A percentile compares a stretch with the other conserved stretches of the same genome.
phyloP scores from a whole-genome alignment of 1,140 invertebrate genomes.

The Camponotus pennsylvanicus region DNA sequence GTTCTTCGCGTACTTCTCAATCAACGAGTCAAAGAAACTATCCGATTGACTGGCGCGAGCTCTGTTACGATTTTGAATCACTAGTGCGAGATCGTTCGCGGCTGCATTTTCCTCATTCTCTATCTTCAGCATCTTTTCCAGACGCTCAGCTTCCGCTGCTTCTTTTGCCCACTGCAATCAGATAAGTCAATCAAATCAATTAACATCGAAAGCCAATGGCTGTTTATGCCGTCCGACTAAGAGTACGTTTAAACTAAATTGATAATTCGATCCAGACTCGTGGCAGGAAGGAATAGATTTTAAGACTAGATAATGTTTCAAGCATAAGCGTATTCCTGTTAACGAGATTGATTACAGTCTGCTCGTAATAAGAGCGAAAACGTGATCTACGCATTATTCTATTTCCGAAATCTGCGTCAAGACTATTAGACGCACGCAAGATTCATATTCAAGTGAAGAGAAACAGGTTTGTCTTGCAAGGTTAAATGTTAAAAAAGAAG shows the following conservation, averaged over 20 bases:
- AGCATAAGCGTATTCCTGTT: constrained; percentile 48
- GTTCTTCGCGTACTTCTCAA: constrained; percentile 83
- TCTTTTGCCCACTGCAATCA: constrained; percentile 84
- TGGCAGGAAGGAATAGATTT: constrained; percentile 17
- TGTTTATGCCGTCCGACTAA: constrained; percentile 4
- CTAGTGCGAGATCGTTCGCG: constrained; percentile 78
- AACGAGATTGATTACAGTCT: constrained; percentile 65
- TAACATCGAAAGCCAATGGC: constrained; percentile 7
- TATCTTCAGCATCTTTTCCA: constrained; percentile 79
- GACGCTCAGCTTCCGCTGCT: constrained; percentile 81
- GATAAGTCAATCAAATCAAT: constrained; percentile 1
- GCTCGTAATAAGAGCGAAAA: constrained; percentile 53
- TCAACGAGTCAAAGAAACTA: constrained; percentile 83
- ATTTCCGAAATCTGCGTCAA: constrained; percentile 68
- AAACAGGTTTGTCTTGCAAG: neutral
- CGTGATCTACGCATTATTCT: constrained; percentile 55
- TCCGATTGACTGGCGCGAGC: constrained; percentile 78
- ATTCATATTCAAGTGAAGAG: neutral
- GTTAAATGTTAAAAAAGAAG: constrained; percentile 50
- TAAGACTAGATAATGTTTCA: constrained; percentile 18
- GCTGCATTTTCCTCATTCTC: constrained; percentile 80
- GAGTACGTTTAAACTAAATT: constrained; percentile 31
- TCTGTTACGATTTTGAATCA: constrained; percentile 81
- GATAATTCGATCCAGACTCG: constrained; percentile 52
- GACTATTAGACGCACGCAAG: constrained; percentile 59